Evolutionary conservation across 2,888 invertebrate genomes (phyloP), one percentile per base, ranked within the genome.

Genomic region (Drosophila longiperda): DNA sequence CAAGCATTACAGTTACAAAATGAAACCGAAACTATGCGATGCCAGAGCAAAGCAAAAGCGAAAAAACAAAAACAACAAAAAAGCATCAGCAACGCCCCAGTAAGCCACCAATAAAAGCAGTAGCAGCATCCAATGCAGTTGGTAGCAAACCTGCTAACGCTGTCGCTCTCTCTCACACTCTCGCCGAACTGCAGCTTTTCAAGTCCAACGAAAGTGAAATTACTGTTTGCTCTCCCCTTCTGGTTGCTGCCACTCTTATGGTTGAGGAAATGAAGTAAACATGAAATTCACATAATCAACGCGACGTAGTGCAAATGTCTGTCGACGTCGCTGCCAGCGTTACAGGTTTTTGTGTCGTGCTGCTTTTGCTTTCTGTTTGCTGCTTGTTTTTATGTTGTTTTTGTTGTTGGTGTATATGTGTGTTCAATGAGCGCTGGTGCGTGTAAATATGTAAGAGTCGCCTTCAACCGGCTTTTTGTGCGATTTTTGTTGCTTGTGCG

Each of bases 161-260:
- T 64, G 55, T 33, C 60, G 57, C 17, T 34, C 61, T 66, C 58
- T 66, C 70, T 69, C 60, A 59, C 49, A 61, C 70, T 68, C 48
- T 61, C 48, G 11, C 38, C 20, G 48, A 55, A 23, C 58, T 90
- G 89, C 83, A 90, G 78, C 73, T 69, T 83, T 88, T 90, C 90
- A 91, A 91, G 89, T 90, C 89, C 87, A 89, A 90, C 76, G 89
- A 89, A 89, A 89, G 89, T 89, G 89, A 89, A 90, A 90, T 80
- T 90, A 63, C 73, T 64, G 67, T 50, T 45, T 73, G 66, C 60
- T 65, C 62, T 64, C 58, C 26, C 40, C 65, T 48, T 68, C 57
- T 66, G 26, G 57, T 54, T 52, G 61, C 57, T 54, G 58, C 33
- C 45, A 55, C 57, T 50, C n/a, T 66, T 48, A 67, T 59, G 55